Evolutionary conservation across 1,140 invertebrate species (phyloP), one percentile per base, ranked within the genome.

Genomic region (Pogonomyrmex californicus): DNA sequence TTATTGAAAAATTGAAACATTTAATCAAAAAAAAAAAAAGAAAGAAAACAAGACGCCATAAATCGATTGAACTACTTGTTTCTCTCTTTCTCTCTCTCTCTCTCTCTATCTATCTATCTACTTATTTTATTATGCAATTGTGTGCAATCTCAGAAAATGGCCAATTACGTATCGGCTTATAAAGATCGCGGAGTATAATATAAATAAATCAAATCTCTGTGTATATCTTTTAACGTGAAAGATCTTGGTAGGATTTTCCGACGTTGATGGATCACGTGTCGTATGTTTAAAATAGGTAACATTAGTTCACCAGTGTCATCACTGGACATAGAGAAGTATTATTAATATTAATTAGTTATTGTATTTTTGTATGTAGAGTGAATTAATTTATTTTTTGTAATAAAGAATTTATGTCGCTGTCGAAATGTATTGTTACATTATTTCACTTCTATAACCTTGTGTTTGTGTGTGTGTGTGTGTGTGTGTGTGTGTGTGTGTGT

Each of bases 301-400:
- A 89, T 89, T 86, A 87, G 76, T 89, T 91, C 85, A 87, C 86
- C 75, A 9, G 85, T 88, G 65, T 82, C 51, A 62, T 70, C 60
- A 77, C 54, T 83, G 51, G 81, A 88, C 30, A 90, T 92, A 93
- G 91, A 93, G 89, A 81, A 93, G 93, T 93, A 93, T 93, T 93
- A 93, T 93, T 93, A 93, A 92, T 92, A 93, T 92, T 93, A 93
- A 92, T 76, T 78, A 65, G 54, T 91, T 91, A 91, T 87, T 92
- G 90, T 93, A 93, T 93, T 93, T 93, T 93, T 93, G 92, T 93
- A 93, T 91, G 91, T 93, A 93, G 90, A 93, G 66, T 92, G 90
- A 92, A 93, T 93, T 93, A 93, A 93, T 93, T 94, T 93, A 93
- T 93, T 94, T 93, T 93, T 93, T 93, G 91, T 93, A 94, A 94